phyloP scores from a whole-genome alignment of 2,113 vertebrate species.

The Lophura nycthemera region DNA sequence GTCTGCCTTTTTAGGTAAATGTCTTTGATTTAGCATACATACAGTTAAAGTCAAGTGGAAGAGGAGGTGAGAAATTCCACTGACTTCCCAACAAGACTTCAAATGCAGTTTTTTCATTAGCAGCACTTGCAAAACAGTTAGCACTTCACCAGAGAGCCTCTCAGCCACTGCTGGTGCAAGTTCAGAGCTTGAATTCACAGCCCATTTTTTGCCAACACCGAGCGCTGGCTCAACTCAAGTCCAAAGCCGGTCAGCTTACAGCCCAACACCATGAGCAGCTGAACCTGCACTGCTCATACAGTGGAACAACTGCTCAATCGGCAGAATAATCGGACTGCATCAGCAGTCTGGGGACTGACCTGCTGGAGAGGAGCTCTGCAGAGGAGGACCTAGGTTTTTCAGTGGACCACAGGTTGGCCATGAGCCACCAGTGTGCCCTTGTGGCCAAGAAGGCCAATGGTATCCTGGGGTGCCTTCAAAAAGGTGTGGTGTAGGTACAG shows the following conservation, averaged over 20 bases:
- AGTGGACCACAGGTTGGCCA: too few species aligned
- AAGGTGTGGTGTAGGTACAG: too few species aligned
- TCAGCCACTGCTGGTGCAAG: neutral
- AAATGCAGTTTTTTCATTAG: neutral
- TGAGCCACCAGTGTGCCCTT: too few species aligned
- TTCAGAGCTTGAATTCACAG: neutral
- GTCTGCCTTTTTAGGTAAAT: neutral
- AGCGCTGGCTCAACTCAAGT: neutral
- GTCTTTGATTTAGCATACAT: neutral
- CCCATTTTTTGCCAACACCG: neutral
- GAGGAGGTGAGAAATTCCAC: slow-evolving; percentile 14
- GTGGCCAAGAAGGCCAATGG: too few species aligned
- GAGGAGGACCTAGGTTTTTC: too few species aligned
- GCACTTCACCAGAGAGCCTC: neutral
- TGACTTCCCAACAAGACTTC: neutral
- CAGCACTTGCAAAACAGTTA: neutral
- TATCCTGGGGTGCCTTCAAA: too few species aligned
- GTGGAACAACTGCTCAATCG: too few species aligned
- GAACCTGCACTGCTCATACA: neutral
- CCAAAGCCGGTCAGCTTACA: neutral
- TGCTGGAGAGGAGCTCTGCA: too few species aligned
- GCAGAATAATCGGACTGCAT: too few species aligned
- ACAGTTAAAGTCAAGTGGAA: neutral
- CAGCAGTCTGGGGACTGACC: too few species aligned
- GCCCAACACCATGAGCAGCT: neutral